phyloP scores from a whole-genome alignment of 2,888 invertebrate genomes.

The Argyresthia albistria region DNA sequence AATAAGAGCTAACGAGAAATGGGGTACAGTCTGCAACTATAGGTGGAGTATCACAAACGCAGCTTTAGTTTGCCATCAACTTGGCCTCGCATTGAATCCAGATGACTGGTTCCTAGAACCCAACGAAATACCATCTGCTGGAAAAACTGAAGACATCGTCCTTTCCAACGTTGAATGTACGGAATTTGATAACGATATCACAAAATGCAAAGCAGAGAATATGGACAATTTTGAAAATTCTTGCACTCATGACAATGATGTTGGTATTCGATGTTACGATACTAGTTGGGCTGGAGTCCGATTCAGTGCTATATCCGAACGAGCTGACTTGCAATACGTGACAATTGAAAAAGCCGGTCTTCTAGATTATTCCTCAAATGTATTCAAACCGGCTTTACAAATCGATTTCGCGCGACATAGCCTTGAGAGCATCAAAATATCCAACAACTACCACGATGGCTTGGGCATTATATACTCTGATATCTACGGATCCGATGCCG shows the following conservation, averaged over 20 bases:
- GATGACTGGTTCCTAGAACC: constrained; percentile 91
- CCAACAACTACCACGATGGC: constrained; percentile 93
- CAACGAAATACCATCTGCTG: constrained; percentile 85
- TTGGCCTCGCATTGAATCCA: constrained; percentile 93
- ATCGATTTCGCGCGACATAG: constrained; percentile 89
- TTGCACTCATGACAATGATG: constrained; percentile 89
- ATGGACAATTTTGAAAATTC: constrained; percentile 88
- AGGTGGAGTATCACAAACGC: constrained; percentile 95
- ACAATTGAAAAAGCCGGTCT: constrained; percentile 94
- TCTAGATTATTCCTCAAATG: constrained; percentile 90
- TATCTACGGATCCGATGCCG: constrained; percentile 87
- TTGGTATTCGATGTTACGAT: constrained; percentile 90
- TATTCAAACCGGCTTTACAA: constrained; percentile 91
- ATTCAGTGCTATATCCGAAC: constrained; percentile 89
- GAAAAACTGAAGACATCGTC: constrained; percentile 82
- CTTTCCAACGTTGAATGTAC: constrained; percentile 92
- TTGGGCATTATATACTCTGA: constrained; percentile 95
- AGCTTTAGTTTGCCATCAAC: constrained; percentile 94
- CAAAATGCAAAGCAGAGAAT: constrained; percentile 87
- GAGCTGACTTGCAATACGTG: constrained; percentile 89
- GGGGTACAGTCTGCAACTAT: constrained; percentile 98
- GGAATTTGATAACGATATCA: constrained; percentile 91
- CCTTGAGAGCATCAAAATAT: constrained; percentile 84
- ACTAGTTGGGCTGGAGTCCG: constrained; percentile 96
- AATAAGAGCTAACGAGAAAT: constrained; percentile 86